These are phyloP conservation scores for Micrasema longulum DNA, from an alignment of 1,140 invertebrate genomes.

Conservation along the genomic window DNA sequence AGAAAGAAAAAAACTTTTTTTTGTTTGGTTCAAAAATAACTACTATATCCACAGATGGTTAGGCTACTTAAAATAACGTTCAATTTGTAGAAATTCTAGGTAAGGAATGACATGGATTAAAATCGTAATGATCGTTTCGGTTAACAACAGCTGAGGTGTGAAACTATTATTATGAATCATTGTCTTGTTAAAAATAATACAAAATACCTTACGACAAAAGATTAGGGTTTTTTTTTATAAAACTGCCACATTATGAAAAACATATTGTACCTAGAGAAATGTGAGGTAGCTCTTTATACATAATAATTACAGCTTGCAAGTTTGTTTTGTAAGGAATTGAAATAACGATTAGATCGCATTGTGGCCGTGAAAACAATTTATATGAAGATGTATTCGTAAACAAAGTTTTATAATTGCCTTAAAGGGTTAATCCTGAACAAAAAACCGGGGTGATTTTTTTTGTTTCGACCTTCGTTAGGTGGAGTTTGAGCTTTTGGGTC, in stretches of 20 bases:
- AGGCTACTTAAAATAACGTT: too few relatives aligned
- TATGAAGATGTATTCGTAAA: constrained; percentile 9
- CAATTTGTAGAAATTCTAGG: too few relatives aligned
- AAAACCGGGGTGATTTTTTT: background rate
- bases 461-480: constrained; percentile 2
- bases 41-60: too few relatives aligned
- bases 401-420: constrained; percentile 4
- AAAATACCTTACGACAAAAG: background rate
- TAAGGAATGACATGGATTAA: background rate
- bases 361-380: constrained; percentile 6
- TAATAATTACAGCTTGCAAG: constrained; percentile 8
- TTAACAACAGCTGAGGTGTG: constrained; percentile 17
- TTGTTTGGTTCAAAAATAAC: too few relatives aligned
- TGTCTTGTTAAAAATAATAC: constrained; percentile 12
- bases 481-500: constrained; percentile 2
- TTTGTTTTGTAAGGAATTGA: constrained; percentile 6
- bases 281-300: background rate
- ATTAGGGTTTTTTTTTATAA: background rate
- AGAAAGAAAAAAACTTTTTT: too few relatives aligned
- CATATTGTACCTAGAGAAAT: constrained; percentile 3
- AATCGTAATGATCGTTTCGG: constrained; percentile 9
- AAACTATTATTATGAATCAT: constrained; percentile 4
- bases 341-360: background rate
- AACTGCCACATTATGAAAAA: background rate
- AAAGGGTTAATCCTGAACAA: constrained; percentile 1